These are phyloP conservation scores for Candidula unifasciata DNA, from an alignment of 2,888 invertebrate genomes.

Conservation along the genomic window DNA sequence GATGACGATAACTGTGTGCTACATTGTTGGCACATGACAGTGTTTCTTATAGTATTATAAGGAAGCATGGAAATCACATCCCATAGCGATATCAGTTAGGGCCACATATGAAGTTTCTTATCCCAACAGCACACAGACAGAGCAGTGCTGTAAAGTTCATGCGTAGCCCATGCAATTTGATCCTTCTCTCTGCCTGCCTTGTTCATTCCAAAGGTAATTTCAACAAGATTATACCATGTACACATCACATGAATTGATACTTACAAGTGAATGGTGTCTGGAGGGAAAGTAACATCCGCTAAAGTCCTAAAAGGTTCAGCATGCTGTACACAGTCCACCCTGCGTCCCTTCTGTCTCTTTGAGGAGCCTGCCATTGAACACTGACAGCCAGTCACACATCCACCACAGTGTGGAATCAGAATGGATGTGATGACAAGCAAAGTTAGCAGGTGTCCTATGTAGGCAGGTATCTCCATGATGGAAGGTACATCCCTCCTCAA, in stretches of 20 bases:
- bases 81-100: no score
- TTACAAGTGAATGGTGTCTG: constrained; percentile 67
- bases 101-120: no score
- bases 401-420: constrained; percentile 8
- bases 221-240: no score
- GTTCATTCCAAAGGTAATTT: no score
- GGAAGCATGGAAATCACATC: no score
- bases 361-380: constrained; percentile 54
- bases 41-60: no score
- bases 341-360: constrained; percentile 59
- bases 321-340: constrained; percentile 64
- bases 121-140: no score
- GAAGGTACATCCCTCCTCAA: constrained; percentile 12
- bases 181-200: no score
- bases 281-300: constrained; percentile 56
- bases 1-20: no score
- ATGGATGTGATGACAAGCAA: constrained; percentile 3
- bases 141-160: no score
- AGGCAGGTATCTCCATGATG: constrained; percentile 28
- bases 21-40: no score
- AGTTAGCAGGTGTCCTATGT: constrained; percentile 24
- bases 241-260: constrained; percentile 51
- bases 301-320: constrained; percentile 60
- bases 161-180: no score
- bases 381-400: constrained; percentile 52